phyloP scores from a whole-genome alignment of 2,888 invertebrate genomes.

The Cantharis lateralis region DNA sequence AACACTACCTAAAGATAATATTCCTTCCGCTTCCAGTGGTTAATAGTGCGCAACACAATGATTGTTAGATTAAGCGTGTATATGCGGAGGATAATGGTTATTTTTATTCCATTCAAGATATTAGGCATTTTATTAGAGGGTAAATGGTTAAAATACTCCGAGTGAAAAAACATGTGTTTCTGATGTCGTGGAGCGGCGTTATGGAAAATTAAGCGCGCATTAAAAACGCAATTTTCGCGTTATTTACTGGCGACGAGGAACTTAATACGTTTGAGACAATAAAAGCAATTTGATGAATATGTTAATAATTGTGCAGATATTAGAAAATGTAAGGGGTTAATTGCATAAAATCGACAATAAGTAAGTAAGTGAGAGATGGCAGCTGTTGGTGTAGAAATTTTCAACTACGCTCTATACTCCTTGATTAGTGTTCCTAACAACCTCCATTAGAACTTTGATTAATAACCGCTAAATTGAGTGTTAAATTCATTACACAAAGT shows the following conservation, averaged over 20 bases:
- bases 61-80: conserved; percentile 44
- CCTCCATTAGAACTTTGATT: conserved; percentile 64
- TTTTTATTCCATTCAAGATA: conserved; percentile 40
- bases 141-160: conserved; percentile 28
- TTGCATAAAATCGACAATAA: conserved; percentile 11
- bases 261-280: neutral
- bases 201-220: conserved; percentile 9
- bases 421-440: conserved; percentile 44
- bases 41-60: conserved; percentile 42
- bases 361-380: conserved; percentile 35
- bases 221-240: neutral
- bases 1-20: conserved; percentile 5
- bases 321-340: conserved; percentile 15
- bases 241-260: neutral
- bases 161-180: conserved; percentile 30
- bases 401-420: conserved; percentile 28
- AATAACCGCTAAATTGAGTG: conserved; percentile 63
- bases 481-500: conserved; percentile 60
- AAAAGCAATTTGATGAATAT: conserved; percentile 1
- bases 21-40: conserved; percentile 36
- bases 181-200: conserved; percentile 5
- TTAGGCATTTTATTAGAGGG: conserved; percentile 39
- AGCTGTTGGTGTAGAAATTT: conserved; percentile 39
- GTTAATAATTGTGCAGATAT: conserved; percentile 18
- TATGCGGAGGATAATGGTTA: conserved; percentile 36